phyloP scores from a whole-genome alignment of 2,888 invertebrate genomes.

The Argynnis bischoffii region DNA sequence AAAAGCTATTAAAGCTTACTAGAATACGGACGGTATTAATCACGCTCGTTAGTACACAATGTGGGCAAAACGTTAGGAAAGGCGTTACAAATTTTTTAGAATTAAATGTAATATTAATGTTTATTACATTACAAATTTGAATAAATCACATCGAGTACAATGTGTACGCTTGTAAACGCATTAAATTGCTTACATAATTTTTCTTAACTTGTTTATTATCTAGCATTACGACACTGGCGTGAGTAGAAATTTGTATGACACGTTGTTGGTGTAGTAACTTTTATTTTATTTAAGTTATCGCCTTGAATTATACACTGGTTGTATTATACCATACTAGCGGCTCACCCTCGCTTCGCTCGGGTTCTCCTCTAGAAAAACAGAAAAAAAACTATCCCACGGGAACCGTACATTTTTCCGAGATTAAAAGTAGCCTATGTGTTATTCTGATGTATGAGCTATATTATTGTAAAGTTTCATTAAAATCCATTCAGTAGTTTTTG shows the following conservation, averaged over 20 bases:
- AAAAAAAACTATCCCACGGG: too few species aligned
- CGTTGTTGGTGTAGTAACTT: not conserved
- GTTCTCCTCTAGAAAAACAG: too few species aligned
- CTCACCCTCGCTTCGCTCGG: too few species aligned
- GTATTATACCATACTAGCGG: too few species aligned
- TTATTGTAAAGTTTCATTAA: too few species aligned
- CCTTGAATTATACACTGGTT: too few species aligned
- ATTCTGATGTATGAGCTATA: too few species aligned
- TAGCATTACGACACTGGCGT: slow-evolving; percentile 51
- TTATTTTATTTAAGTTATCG: too few species aligned
- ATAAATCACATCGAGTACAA: slow-evolving; percentile 27
- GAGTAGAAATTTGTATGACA: slow-evolving; percentile 21
- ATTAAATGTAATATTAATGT: slow-evolving; percentile 30
- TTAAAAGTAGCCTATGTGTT: too few species aligned
- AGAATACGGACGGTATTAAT: slow-evolving; percentile 21
- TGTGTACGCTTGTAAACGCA: slow-evolving; percentile 32
- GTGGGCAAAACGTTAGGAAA: slow-evolving; percentile 23
- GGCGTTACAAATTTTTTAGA: slow-evolving; percentile 18
- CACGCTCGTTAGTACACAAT: slow-evolving; percentile 27
- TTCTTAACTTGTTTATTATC: slow-evolving; percentile 61
- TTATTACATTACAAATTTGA: slow-evolving; percentile 22
- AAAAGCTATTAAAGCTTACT: not conserved
- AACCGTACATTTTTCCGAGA: too few species aligned
- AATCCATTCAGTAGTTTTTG: too few species aligned
- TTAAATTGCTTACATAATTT: slow-evolving; percentile 55